phyloP scores from a whole-genome alignment of 2,888 invertebrate species.

The Peribatodes rhomboidaria region DNA sequence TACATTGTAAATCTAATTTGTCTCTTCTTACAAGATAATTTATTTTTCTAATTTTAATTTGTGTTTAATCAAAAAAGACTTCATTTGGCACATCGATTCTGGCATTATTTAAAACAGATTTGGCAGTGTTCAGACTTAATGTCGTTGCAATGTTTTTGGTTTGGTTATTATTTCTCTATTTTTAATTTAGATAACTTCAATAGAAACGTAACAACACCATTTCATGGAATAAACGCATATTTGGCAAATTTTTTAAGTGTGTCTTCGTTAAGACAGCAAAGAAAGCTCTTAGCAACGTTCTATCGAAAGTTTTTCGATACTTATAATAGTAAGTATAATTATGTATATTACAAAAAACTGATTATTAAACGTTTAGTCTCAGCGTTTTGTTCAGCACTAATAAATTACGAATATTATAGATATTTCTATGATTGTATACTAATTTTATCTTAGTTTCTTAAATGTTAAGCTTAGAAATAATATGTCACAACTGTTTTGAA shows the following conservation, averaged over 20 bases:
- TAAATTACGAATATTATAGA: not conserved
- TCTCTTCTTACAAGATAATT: not conserved
- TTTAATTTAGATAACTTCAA: not conserved
- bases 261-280: too few species aligned
- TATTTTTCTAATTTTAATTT: not conserved
- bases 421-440: conserved; percentile 3
- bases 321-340: not conserved
- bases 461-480: conserved; percentile 16
- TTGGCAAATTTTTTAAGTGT: not conserved
- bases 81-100: conserved; percentile 10
- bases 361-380: not conserved
- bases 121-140: conserved; percentile 18
- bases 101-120: conserved; percentile 3
- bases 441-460: not conserved
- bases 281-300: too few species aligned
- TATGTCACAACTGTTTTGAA: conserved; percentile 43
- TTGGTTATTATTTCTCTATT: not conserved
- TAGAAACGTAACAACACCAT: not conserved
- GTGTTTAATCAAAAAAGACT: not conserved
- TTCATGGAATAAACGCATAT: not conserved
- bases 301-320: too few species aligned
- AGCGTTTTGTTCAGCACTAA: conserved; percentile 9
- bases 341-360: not conserved
- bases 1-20: conserved; percentile 11
- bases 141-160: conserved; percentile 3